phyloP scores from a whole-genome alignment of 1,140 invertebrate genomes.

The Drosophila varians region DNA sequence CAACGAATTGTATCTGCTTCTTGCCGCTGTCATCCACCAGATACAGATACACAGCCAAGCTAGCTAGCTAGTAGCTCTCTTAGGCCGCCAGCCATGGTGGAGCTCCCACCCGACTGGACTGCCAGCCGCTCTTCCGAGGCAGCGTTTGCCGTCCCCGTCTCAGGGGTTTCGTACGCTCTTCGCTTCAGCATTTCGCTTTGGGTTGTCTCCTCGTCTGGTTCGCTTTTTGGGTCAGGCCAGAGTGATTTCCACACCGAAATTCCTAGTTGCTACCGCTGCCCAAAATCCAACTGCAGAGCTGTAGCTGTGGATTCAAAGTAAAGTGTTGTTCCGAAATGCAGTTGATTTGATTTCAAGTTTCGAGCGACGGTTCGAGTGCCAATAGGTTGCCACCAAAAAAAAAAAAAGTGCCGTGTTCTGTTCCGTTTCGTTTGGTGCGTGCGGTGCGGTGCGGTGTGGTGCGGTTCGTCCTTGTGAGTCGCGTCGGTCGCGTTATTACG shows the following conservation, averaged over 20 bases:
- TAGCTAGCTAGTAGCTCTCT: too few relatives aligned
- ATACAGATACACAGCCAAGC: slow-evolving; percentile 63
- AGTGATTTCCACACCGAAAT: slow-evolving; percentile 51
- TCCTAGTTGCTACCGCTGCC: slow-evolving; percentile 41
- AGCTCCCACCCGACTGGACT: neutral
- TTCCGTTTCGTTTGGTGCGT: slow-evolving; percentile 14
- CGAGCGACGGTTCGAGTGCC: slow-evolving; percentile 1
- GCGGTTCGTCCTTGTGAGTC: slow-evolving; percentile 18
- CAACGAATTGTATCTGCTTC: slow-evolving; percentile 31
- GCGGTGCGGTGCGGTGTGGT: too few relatives aligned
- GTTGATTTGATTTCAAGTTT: slow-evolving; percentile 4
- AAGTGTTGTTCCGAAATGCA: slow-evolving; percentile 33
- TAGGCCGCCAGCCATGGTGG: neutral
- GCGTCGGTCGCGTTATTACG: slow-evolving; percentile 14
- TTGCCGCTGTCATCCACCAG: slow-evolving; percentile 59
- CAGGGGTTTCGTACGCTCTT: slow-evolving; percentile 63
- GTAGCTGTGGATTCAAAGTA: slow-evolving; percentile 41
- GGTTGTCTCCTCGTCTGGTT: slow-evolving; percentile 80
- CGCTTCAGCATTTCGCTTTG: slow-evolving; percentile 74
- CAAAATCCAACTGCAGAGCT: slow-evolving; percentile 38
- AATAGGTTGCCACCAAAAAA: neutral
- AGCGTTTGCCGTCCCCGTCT: too few relatives aligned
- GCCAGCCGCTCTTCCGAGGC: slow-evolving; percentile 5
- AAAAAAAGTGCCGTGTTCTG: neutral
- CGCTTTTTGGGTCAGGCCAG: slow-evolving; percentile 76